These are phyloP conservation scores for Ia io DNA, from an alignment of 2,113 vertebrate species.

Conservation along the genomic window DNA sequence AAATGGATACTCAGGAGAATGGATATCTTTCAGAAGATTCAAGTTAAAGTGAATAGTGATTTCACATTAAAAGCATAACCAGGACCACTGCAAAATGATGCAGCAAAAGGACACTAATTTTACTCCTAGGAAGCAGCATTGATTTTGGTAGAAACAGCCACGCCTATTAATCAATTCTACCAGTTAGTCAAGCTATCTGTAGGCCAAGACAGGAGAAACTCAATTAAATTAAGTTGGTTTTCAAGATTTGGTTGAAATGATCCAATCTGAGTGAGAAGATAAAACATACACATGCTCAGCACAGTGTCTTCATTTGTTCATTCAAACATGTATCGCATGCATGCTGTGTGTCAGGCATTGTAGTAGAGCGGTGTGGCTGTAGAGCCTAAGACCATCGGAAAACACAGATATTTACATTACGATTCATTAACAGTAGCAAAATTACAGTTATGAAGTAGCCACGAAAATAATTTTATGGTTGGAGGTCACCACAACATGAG, in stretches of 20 bases:
- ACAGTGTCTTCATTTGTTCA: conserved; percentile 13
- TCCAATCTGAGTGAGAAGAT: not conserved
- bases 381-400: too few species aligned
- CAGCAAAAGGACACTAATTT: not conserved
- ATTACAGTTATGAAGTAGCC: too few species aligned
- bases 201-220: not conserved
- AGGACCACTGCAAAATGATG: not conserved
- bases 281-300: conserved; percentile 4
- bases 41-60: not conserved
- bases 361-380: not conserved
- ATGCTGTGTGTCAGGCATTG: conserved; percentile 8
- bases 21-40: not conserved
- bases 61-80: not conserved
- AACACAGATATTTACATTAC: too few species aligned
- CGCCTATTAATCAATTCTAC: conserved; percentile 33
- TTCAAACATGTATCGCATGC: conserved; percentile 1
- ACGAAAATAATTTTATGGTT: too few species aligned
- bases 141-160: conserved; percentile 19
- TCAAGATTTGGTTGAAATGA: conserved; percentile 41
- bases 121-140: not conserved
- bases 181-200: not conserved
- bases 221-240: conserved; percentile 44
- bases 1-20: not conserved
- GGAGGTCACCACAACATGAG: too few species aligned
- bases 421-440: too few species aligned